Evolutionary conservation across 2,113 vertebrate species (phyloP), one percentile per base, ranked within the genome.

Genomic region (Nothoprocta pentlandii): DNA sequence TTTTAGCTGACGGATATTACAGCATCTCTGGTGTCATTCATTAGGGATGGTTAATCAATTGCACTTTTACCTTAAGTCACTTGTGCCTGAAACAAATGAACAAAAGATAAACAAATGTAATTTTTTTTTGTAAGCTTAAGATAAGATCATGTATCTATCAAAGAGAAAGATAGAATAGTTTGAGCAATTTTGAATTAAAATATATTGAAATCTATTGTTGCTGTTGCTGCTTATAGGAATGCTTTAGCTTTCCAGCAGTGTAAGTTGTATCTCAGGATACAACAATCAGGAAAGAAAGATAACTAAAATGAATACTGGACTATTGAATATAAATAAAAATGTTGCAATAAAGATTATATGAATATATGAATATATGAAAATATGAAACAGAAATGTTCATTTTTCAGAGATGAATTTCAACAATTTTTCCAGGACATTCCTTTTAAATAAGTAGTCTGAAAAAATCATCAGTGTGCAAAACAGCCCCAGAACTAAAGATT

Each of bases 391-490:
- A 89, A 87, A 68, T 2, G 63, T 21, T 64, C 3, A 36, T 91
- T 83, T 87, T 90, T 88, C 42, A 63, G 23, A 46, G 19, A 64
- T 95, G 75, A 95, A 88, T 85, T 79, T 15, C 22, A 36, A 30
- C 4, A 81, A 10, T 0, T 28, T 7, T 64, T 5, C 22, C 34
- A 85, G 19, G 4, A 82, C 6, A 66, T 0, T 1, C 2, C 2
- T 5, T 46, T 62, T 21, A 54, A 87, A 89, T 63, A 88, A 21
- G 6, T 0, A 2, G 2, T 63, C 20, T 28, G 8, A 49, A 81
- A 42, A 74, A 28, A 44, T 28, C 30, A 2, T 66, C 4, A 36
- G 3, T 16, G 8, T 14, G 5, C 32, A 28, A 51, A 70, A 47
- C 7, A 47, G 47, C 20, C 47, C 47, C 47, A 47, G 47, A 8